Conservation (phyloP, 1,140 invertebrate genomes). For the Heliconius nattereri region DNA sequence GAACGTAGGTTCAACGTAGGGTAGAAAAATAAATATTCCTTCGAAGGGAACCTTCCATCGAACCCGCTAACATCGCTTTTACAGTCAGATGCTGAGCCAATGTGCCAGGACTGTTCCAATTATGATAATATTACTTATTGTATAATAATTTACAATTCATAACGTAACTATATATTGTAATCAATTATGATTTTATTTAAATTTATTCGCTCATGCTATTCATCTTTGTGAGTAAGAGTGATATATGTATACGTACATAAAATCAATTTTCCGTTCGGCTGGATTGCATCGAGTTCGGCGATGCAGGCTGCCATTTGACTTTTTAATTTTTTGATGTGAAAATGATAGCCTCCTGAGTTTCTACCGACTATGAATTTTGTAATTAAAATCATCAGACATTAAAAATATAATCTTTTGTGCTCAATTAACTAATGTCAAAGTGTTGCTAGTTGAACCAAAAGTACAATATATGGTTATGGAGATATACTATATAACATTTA, state of each 20-base stretch:
- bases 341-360: slow-evolving; percentile 29
- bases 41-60: neutral
- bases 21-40: no score
- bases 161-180: neutral
- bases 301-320: slow-evolving; percentile 44
- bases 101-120: neutral
- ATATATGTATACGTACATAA: slow-evolving; percentile 40
- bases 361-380: neutral
- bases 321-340: slow-evolving; percentile 49
- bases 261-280: slow-evolving; percentile 49
- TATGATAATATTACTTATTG: neutral
- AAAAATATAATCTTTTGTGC: neutral
- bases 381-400: neutral
- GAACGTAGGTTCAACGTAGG: no score
- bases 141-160: neutral
- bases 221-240: slow-evolving; percentile 48
- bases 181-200: slow-evolving; percentile 11
- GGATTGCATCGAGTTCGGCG: slow-evolving; percentile 40
- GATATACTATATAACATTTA: no score
- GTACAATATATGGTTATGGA: no score
- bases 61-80: neutral
- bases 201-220: slow-evolving; percentile 27
- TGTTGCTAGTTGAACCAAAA: no score
- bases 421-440: no score
- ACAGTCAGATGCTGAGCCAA: neutral